Percentiles rank a stretch among this genome's conserved stretches.
Evolutionary conservation across 37 sponge, comb jelly and placozoan species (phyloP).

Genomic region (Ephydatia muelleri): DNA sequence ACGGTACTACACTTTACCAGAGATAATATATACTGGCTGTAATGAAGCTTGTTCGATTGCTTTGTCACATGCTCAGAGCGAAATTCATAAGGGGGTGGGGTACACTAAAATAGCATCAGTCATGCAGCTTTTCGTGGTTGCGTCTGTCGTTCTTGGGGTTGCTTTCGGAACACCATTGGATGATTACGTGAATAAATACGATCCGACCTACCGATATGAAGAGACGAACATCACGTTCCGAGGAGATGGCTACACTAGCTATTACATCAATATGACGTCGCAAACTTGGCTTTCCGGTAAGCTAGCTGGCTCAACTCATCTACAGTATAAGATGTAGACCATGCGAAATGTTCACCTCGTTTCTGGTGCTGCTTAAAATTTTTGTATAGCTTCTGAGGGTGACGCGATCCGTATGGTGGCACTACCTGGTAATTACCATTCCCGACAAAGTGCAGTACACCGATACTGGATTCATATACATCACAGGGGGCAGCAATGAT

Average conservation of each 20-base stretch:
- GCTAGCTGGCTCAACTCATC: too few species aligned
- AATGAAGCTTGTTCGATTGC: too few species aligned
- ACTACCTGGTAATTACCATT: conserved; percentile 81
- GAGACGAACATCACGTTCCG: conserved; percentile 41
- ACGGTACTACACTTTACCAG: too few species aligned
- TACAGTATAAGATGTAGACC: not conserved
- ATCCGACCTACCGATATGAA: conserved; percentile 63
- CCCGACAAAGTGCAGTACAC: conserved; percentile 63
- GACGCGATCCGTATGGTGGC: conserved; percentile 85
- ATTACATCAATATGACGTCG: conserved; percentile 91
- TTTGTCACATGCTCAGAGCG: too few species aligned
- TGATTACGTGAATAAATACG: conserved; percentile 86
- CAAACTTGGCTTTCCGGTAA: conserved; percentile 84
- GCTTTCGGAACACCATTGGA: conserved; percentile 70
- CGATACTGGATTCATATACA: conserved; percentile 81
- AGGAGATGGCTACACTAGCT: conserved; percentile 69
- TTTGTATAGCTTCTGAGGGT: conserved; percentile 32
- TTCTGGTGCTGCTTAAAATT: not conserved
- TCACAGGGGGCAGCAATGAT: conserved; percentile 81
- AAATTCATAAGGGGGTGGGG: not conserved
- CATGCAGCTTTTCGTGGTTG: too few species aligned
- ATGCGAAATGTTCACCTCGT: too few species aligned
- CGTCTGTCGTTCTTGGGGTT: too few species aligned
- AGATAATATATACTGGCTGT: too few species aligned
- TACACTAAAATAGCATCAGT: too few species aligned